Conservation (phyloP, 2,888 invertebrate species). For the Drepana falcataria region DNA sequence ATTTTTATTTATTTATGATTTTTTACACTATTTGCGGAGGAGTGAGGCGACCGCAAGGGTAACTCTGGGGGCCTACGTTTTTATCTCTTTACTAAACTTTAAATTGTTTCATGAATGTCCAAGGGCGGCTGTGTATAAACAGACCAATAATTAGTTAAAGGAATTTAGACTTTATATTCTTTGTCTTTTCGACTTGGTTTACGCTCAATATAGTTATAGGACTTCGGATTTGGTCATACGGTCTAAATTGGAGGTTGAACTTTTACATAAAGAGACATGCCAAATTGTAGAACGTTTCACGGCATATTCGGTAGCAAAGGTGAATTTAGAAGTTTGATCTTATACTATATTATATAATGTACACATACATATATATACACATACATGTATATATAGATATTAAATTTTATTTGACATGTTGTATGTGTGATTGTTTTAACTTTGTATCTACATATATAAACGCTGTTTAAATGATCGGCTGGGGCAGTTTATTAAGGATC, state of each 20-base stretch:
- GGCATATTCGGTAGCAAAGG: constrained; percentile 29
- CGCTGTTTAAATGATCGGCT: no score
- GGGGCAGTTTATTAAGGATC: no score
- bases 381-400: constrained; percentile 2
- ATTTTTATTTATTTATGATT: constrained; percentile 46
- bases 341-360: constrained; percentile 23
- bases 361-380: constrained; percentile 17
- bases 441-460: constrained; percentile 7
- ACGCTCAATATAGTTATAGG: constrained; percentile 58
- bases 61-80: constrained; percentile 25
- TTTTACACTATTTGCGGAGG: neutral
- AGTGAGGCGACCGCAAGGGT: constrained; percentile 5
- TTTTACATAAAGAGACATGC: constrained; percentile 8
- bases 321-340: constrained; percentile 28
- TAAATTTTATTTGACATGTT: constrained; percentile 2
- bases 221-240: constrained; percentile 20
- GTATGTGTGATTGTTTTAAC: constrained; percentile 19
- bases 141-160: constrained; percentile 19
- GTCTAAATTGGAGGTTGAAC: neutral
- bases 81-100: constrained; percentile 17
- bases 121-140: constrained; percentile 34
- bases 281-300: constrained; percentile 26
- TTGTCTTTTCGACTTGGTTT: constrained; percentile 36
- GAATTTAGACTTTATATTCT: constrained; percentile 25
- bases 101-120: constrained; percentile 25